Percentiles rank a stretch among this genome's conserved stretches.
Conservation (phyloP, 2,113 vertebrate genomes). For the Chrysemys picta region DNA sequence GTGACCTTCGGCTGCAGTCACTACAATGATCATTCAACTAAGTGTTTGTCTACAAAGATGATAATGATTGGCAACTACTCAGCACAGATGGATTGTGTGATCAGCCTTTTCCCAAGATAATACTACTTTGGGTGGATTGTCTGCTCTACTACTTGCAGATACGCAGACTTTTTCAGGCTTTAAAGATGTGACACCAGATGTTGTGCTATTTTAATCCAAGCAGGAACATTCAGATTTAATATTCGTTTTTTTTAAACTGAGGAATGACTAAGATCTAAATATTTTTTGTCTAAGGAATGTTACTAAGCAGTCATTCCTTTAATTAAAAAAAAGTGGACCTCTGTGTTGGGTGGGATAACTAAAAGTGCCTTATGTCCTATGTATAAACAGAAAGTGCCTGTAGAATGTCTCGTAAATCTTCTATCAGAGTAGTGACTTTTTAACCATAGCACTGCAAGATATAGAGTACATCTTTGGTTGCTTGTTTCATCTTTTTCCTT, state of each 20-base stretch:
- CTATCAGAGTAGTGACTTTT: not conserved
- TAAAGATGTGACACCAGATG: slow-evolving; percentile 38
- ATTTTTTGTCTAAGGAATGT: slow-evolving; percentile 26
- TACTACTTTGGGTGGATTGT: not conserved
- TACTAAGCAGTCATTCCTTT: slow-evolving; percentile 3
- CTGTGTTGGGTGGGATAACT: slow-evolving; percentile 35
- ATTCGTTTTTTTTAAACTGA: slow-evolving; percentile 1
- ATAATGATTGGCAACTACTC: not conserved
- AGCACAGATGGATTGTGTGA: not conserved
- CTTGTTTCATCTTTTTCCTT: not conserved
- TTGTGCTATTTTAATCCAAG: slow-evolving; percentile 32
- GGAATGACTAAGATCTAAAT: slow-evolving; percentile 38
- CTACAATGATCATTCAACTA: not conserved
- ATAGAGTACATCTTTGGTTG: not conserved
- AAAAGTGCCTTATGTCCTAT: not conserved
- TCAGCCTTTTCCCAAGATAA: slow-evolving; percentile 9
- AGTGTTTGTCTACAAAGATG: slow-evolving; percentile 22
- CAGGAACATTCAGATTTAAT: not conserved
- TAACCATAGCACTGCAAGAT: not conserved
- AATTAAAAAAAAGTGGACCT: not conserved
- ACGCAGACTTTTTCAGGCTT: slow-evolving; percentile 12
- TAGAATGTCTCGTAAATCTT: not conserved
- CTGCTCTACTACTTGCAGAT: slow-evolving; percentile 19
- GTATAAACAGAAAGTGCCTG: not conserved
- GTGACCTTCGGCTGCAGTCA: not conserved